Conservation (phyloP, 2,888 invertebrate species). For the Ennomos fuscantarius region DNA sequence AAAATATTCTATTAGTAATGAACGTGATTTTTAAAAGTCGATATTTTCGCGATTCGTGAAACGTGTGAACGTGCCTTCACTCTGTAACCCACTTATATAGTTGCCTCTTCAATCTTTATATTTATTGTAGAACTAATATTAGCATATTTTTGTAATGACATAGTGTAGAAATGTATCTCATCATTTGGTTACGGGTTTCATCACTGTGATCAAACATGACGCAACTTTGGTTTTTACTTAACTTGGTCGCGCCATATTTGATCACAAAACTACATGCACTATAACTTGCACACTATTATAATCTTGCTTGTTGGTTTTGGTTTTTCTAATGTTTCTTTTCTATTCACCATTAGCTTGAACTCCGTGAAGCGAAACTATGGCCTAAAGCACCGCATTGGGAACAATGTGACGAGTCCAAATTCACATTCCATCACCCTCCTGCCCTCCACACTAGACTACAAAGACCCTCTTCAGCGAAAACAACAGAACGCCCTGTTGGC, state of each 20-base stretch:
- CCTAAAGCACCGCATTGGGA: constrained; percentile 71
- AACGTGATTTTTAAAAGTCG: too few relatives aligned
- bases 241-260: constrained; percentile 7
- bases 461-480: constrained; percentile 36
- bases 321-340: constrained; percentile 54
- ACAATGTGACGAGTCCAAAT: constrained; percentile 68
- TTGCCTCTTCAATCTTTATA: too few relatives aligned
- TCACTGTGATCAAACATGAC: constrained; percentile 21
- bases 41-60: too few relatives aligned
- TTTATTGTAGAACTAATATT: too few relatives aligned
- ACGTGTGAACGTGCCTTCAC: too few relatives aligned
- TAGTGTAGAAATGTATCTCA: neutral
- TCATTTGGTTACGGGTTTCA: constrained; percentile 19
- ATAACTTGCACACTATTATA: constrained; percentile 11
- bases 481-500: constrained; percentile 52
- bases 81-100: too few relatives aligned
- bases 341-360: constrained; percentile 76
- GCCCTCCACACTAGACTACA: constrained; percentile 42
- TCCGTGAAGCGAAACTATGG: constrained; percentile 68
- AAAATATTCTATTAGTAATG: too few relatives aligned
- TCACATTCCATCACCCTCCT: constrained; percentile 60
- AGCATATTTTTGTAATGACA: too few relatives aligned
- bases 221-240: too few relatives aligned
- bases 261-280: constrained; percentile 1
- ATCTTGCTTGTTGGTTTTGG: constrained; percentile 32